Percentiles rank a stretch among this genome's conserved stretches.
Evolutionary conservation across 1,140 invertebrate species (phyloP).

Genomic region (Orussus abietinus): DNA sequence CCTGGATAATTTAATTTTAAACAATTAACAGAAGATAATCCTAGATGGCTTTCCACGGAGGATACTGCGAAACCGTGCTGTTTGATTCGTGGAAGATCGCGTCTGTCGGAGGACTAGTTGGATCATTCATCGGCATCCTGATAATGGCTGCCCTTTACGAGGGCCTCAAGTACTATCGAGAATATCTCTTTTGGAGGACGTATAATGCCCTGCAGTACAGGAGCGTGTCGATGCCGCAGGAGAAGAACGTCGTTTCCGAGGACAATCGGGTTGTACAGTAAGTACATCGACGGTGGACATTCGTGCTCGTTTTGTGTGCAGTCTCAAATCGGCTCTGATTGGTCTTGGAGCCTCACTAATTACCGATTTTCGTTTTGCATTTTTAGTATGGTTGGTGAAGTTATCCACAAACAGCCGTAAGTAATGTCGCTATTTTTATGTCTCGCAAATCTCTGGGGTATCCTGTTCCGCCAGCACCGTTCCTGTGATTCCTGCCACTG

Average conservation of each 20-base stretch:
- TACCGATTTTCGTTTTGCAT: constrained; percentile 22
- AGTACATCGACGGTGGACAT: constrained; percentile 35
- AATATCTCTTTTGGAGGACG: constrained; percentile 79
- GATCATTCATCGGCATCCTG: constrained; percentile 81
- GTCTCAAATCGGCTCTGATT: background rate
- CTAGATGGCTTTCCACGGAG: constrained; percentile 76
- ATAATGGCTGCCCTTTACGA: constrained; percentile 84
- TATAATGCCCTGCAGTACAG: constrained; percentile 67
- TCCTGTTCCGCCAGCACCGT: too few species aligned
- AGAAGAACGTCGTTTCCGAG: constrained; percentile 63
- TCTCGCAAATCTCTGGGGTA: too few species aligned
- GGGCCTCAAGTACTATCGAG: constrained; percentile 86
- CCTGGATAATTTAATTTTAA: constrained; percentile 5
- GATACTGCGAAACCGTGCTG: constrained; percentile 68
- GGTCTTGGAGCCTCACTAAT: background rate
- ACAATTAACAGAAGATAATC: too few species aligned
- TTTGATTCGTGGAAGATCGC: constrained; percentile 77
- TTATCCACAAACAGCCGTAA: constrained; percentile 72
- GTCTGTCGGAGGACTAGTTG: constrained; percentile 69
- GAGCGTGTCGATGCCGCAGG: constrained; percentile 67
- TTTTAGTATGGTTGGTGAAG: constrained; percentile 64
- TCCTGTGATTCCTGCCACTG: too few species aligned
- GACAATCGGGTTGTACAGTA: constrained; percentile 71
- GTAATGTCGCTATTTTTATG: too few species aligned
- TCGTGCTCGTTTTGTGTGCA: background rate